Percentiles rank a stretch among this genome's conserved stretches.
phyloP scores from a whole-genome alignment of 2,797 vertebrate genomes.

The Eulemur coronatus region DNA sequence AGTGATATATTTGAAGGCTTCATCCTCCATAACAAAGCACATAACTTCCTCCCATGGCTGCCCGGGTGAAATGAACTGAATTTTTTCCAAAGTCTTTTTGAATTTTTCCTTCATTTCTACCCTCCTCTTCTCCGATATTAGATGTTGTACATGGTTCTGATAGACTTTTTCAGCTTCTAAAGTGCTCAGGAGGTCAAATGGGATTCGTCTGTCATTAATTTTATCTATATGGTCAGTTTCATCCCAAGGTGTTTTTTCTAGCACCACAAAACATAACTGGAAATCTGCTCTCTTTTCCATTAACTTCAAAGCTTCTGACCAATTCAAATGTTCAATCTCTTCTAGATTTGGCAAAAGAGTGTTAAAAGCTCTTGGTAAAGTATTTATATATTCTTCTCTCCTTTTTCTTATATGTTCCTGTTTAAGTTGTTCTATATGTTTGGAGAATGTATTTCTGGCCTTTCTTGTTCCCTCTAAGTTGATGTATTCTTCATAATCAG shows the following conservation, averaged over 20 bases:
- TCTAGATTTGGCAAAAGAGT: slow-evolving; percentile 95
- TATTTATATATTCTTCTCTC: slow-evolving; percentile 96
- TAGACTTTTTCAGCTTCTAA: slow-evolving; percentile 95
- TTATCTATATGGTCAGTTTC: slow-evolving; percentile 98
- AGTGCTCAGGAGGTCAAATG: slow-evolving; percentile 95
- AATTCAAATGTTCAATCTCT: slow-evolving; percentile 95
- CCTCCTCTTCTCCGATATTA: slow-evolving; percentile 95
- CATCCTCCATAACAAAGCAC: slow-evolving; percentile 98
- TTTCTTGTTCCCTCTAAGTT: slow-evolving; percentile 96
- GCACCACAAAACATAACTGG: slow-evolving; percentile 95
- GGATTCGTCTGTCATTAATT: slow-evolving; percentile 95
- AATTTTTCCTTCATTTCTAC: slow-evolving; percentile 99
- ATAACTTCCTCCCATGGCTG: slow-evolving; percentile 99
- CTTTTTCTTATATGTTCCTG: slow-evolving; percentile 97
- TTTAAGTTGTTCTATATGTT: slow-evolving; percentile 97
- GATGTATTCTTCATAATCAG: slow-evolving; percentile 97
- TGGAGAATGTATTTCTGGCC: slow-evolving; percentile 95
- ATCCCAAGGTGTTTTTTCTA: slow-evolving; percentile 97
- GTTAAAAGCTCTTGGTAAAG: slow-evolving; percentile 95
- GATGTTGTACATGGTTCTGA: slow-evolving; percentile 96
- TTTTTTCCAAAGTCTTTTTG: slow-evolving; percentile 98
- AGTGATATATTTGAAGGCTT: slow-evolving; percentile 97
- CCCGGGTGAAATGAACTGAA: slow-evolving; percentile 96
- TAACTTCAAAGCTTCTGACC: slow-evolving; percentile 94
- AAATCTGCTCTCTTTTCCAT: slow-evolving; percentile 95